Conservation (phyloP, 2,113 vertebrate genomes). For the Poeciliopsis occidentalis region DNA sequence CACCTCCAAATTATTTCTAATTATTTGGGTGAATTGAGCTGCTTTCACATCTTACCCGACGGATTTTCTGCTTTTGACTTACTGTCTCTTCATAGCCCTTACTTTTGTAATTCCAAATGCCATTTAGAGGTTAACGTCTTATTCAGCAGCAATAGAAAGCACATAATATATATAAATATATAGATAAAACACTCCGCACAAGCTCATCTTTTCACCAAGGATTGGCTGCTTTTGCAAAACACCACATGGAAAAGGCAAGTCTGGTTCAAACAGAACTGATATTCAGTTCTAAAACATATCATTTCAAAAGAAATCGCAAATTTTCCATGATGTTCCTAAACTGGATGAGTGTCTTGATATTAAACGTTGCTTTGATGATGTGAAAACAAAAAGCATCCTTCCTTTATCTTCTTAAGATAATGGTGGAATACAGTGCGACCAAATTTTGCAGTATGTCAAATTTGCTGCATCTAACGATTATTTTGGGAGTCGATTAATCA, state of each 20-base stretch:
- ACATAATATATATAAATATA: not conserved
- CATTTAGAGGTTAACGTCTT: constrained; percentile 5
- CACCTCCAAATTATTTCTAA: not conserved
- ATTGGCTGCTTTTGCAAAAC: constrained; percentile 1
- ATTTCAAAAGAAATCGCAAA: not conserved
- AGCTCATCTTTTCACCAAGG: not conserved
- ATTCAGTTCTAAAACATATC: not conserved
- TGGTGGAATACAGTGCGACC: no score
- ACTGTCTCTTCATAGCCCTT: constrained; percentile 3
- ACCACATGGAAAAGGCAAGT: constrained; percentile 5
- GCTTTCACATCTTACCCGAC: not conserved
- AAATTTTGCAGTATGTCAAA: no score
- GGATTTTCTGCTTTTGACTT: not conserved
- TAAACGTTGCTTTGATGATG: not conserved
- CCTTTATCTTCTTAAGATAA: no score
- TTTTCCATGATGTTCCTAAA: not conserved
- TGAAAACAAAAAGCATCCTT: not conserved
- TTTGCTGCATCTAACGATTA: no score
- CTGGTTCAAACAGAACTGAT: not conserved
- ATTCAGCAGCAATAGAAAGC: constrained; percentile 23
- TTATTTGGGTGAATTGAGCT: not conserved
- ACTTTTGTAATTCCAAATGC: constrained; percentile 9
- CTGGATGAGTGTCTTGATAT: not conserved
- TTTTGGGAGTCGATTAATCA: no score
- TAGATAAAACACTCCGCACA: no score